Percentiles rank a stretch among this genome's conserved stretches.
Conservation (phyloP, 2,797 vertebrate species). For the Notolepis coatsorum region DNA sequence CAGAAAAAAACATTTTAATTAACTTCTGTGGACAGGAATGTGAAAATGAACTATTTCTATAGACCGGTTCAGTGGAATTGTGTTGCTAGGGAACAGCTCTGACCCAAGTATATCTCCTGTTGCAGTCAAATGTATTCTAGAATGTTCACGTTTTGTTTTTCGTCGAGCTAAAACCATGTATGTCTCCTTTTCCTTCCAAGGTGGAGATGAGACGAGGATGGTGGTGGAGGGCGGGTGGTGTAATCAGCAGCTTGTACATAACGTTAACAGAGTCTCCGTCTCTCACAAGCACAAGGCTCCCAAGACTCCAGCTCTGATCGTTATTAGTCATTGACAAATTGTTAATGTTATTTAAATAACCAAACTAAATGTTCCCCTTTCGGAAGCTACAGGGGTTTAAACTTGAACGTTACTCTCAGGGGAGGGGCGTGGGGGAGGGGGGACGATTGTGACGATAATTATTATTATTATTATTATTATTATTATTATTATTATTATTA, state of each 20-base stretch:
- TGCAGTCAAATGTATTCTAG: no score
- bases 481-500: conserved; percentile 69
- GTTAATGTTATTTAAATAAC: conserved; percentile 80
- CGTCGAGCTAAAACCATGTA: neutral
- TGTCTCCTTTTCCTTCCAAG: conserved; percentile 53
- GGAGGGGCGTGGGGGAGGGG: conserved; percentile 73
- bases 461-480: conserved; percentile 70
- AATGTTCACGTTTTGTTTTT: neutral
- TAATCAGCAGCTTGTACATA: conserved; percentile 78
- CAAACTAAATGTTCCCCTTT: conserved; percentile 72
- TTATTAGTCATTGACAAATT: conserved; percentile 52
- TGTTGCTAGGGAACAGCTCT: no score
- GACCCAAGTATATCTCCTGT: no score
- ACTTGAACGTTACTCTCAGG: conserved; percentile 86
- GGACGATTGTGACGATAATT: conserved; percentile 77
- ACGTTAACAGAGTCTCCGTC: conserved; percentile 59
- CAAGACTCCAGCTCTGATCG: conserved; percentile 66
- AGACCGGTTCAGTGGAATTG: no score
- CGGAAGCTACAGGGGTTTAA: conserved; percentile 72
- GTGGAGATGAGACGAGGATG: conserved; percentile 43
- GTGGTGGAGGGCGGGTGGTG: conserved; percentile 48
- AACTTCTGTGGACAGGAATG: no score
- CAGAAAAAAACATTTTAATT: neutral
- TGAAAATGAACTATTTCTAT: no score
- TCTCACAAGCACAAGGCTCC: conserved; percentile 71